These are phyloP conservation scores for Enoplolaimus lenunculus DNA, from an alignment of 2,888 invertebrate species.

Conservation along the genomic window DNA sequence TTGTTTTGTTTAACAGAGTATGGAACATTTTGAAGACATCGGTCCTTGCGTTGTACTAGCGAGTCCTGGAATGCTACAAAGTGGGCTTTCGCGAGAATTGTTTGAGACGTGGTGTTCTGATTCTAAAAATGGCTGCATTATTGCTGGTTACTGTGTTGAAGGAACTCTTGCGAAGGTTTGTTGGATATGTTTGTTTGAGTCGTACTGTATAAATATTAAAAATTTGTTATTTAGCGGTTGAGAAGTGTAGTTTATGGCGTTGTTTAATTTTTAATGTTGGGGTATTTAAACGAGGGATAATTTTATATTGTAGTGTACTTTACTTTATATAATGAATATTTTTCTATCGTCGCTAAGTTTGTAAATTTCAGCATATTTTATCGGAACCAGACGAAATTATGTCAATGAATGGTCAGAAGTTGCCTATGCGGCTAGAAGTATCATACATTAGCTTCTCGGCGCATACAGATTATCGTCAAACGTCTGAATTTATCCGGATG, in stretches of 20 bases:
- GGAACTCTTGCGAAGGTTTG: conserved; percentile 48
- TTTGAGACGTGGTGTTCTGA: conserved; percentile 99
- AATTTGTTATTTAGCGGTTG: no score
- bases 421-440: conserved; percentile 56
- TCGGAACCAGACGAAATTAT: conserved; percentile 95
- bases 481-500: conserved; percentile 84
- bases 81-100: conserved; percentile 82
- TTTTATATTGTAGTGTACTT: no score
- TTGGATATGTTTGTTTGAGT: conserved; percentile 21
- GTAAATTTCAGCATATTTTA: conserved; percentile 54
- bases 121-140: conserved; percentile 90
- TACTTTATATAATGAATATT: no score
- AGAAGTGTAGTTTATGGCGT: no score
- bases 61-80: conserved; percentile 99
- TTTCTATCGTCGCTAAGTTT: no score
- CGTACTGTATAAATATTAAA: no score
- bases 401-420: conserved; percentile 82
- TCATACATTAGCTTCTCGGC: conserved; percentile 99
- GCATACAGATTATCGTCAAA: conserved; percentile 94
- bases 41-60: conserved; percentile 99
- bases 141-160: conserved; percentile 64
- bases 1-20: no score
- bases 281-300: no score
- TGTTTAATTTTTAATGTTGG: no score
- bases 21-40: conserved; percentile 97